These are phyloP conservation scores for Urosaurus nigricauda DNA, from an alignment of 2,797 vertebrate species.

Conservation along the genomic window DNA sequence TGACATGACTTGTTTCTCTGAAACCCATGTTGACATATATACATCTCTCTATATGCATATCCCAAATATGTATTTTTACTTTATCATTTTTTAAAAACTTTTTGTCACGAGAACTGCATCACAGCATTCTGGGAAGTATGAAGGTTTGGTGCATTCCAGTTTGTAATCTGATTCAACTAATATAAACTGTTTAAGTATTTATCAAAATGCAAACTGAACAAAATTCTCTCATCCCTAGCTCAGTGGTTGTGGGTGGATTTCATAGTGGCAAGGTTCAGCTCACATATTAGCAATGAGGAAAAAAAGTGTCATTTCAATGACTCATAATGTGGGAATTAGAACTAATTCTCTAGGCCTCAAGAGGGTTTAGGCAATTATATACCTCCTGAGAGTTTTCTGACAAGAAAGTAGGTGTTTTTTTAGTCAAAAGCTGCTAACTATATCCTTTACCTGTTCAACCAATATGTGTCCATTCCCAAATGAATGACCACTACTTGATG, in stretches of 20 bases:
- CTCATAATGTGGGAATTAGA: constrained; percentile 30
- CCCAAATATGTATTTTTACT: too few relatives aligned
- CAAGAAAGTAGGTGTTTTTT: constrained; percentile 54
- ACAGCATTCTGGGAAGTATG: neutral
- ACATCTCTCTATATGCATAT: neutral
- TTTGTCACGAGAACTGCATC: neutral
- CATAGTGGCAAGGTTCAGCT: neutral
- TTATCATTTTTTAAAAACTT: neutral
- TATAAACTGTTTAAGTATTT: neutral
- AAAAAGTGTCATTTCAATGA: constrained; percentile 42
- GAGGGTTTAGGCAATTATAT: constrained; percentile 46
- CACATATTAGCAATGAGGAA: neutral
- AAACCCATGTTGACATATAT: neutral
- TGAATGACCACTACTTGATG: constrained; percentile 48
- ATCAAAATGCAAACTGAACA: neutral
- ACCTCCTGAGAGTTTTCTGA: constrained; percentile 42
- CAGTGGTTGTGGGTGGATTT: neutral
- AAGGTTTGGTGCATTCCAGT: neutral
- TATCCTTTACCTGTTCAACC: neutral
- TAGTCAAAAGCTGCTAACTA: constrained; percentile 34
- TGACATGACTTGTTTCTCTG: too few relatives aligned
- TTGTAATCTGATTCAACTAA: neutral
- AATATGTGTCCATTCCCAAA: neutral
- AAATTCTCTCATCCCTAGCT: neutral
- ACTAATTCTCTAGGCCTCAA: constrained; percentile 26